Base-by-base conservation (phyloP, 2,113 vertebrate species). In the Pachyramphus minor region DNA sequence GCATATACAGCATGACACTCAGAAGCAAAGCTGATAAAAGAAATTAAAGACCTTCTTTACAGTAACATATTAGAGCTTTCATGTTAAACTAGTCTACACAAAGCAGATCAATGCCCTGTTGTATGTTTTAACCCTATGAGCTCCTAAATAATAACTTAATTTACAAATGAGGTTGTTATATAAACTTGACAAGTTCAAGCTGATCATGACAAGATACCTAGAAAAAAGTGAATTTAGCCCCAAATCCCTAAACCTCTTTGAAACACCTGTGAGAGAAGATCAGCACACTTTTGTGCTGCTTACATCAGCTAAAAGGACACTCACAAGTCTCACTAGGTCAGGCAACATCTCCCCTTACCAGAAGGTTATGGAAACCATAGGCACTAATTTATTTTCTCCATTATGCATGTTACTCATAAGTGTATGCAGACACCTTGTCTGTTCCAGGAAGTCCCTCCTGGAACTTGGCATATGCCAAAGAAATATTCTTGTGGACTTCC, bases 221-320 rank as follows among this genome's bases (percentile, higher is more conserved):
- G 39, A 28, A 62, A 84, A 69, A 28, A 39, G 18, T 33, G 9
- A 23, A 55, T 73, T 73, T 74, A 60, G 2, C 5, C 35, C 42
- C 17, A 67, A 67, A 1, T 1, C 2, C 4, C 13, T 35, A 7
- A 9, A 79, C 52, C 0, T 0, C 6, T 59, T 27, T 45, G 44
- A 33, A 67, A 41, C 20, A 33, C 7, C n/a, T 64, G 9, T 67
- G 14, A 74, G 14, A 49, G 20, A 23, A 66, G 2, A 17, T 78
- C 24, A 7, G 49, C 15, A 7, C 11, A 7, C 3, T 18, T 71
- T 25, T 13, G 18, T n/a, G 30, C 14, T 62, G 18, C 44, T 64
- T 50, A n/a, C 31, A 30, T 37, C 25, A 60, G 19, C 24, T 37
- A 56, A 76, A 37, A n/a, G 44, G 47, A 33, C 9, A 71, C 21